These are phyloP conservation scores for Ianthella basta DNA, from an alignment of 37 sponge, comb jelly and placozoan species.

Conservation along the genomic window DNA sequence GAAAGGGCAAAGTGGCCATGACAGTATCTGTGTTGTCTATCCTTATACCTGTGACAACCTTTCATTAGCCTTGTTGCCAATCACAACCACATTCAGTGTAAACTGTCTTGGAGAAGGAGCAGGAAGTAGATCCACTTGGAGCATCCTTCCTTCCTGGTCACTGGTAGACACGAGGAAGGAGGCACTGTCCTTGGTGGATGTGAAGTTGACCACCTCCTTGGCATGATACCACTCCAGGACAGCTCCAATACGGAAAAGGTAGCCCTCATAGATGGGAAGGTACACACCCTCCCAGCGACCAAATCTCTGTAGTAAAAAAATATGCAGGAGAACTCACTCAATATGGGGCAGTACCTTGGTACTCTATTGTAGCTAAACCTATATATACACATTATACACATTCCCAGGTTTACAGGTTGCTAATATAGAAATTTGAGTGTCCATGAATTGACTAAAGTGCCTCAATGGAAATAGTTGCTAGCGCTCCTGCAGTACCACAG, in stretches of 20 bases:
- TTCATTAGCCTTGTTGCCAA: conserved; percentile 24
- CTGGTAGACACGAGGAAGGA: conserved; percentile 20
- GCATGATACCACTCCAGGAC: conserved; percentile 52
- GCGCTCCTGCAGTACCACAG: too few relatives aligned
- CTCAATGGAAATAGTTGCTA: too few relatives aligned
- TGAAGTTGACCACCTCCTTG: conserved; percentile 37
- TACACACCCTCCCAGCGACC: conserved; percentile 61
- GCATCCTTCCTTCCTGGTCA: conserved; percentile 28
- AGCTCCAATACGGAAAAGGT: conserved; percentile 53
- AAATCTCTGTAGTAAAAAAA: conserved; percentile 43
- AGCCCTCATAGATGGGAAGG: conserved; percentile 55
- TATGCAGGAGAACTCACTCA: too few relatives aligned
- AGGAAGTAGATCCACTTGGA: conserved; percentile 23
- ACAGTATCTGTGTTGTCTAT: too few relatives aligned
- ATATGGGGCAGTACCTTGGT: too few relatives aligned
- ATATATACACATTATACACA: too few relatives aligned
- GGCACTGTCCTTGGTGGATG: neutral
- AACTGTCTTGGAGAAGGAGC: conserved; percentile 32
- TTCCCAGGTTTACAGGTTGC: too few relatives aligned
- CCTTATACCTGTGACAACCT: conserved; percentile 5
- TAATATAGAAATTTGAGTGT: too few relatives aligned
- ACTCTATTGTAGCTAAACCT: too few relatives aligned
- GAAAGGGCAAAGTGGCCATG: too few relatives aligned
- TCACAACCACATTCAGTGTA: conserved; percentile 30
- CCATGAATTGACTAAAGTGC: too few relatives aligned